Conservation (phyloP, 1,140 invertebrate species). For the Macrobrachium nipponense region DNA sequence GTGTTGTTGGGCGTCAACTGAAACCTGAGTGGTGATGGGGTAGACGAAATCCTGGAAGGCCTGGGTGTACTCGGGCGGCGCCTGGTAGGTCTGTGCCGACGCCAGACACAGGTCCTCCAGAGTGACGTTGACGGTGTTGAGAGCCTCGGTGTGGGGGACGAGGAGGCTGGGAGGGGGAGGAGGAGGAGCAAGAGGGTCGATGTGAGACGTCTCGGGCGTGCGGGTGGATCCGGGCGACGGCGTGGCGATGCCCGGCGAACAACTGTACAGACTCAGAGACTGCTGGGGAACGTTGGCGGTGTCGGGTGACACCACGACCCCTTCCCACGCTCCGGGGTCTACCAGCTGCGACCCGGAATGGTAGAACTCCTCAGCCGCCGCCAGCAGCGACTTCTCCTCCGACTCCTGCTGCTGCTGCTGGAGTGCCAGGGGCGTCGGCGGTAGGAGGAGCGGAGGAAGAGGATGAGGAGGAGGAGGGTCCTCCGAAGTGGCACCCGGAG, state of each 20-base stretch:
- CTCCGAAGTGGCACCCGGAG: neutral
- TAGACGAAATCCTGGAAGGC: neutral
- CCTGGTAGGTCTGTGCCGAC: neutral
- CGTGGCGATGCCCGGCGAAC: constrained; percentile 32
- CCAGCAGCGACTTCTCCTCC: neutral
- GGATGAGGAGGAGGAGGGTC: neutral
- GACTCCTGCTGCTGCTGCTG: no score
- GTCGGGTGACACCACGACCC: constrained; percentile 38
- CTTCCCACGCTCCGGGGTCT: constrained; percentile 38
- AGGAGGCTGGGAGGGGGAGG: neutral
- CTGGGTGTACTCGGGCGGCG: constrained; percentile 26
- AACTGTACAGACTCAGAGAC: constrained; percentile 42
- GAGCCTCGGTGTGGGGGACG: neutral
- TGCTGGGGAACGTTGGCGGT: constrained; percentile 29
- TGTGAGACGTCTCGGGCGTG: constrained; percentile 24
- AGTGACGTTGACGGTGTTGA: constrained; percentile 18
- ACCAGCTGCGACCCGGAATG: no score
- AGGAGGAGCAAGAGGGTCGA: no score
- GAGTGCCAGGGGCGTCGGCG: neutral
- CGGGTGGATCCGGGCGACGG: constrained; percentile 28
- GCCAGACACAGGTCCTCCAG: constrained; percentile 13
- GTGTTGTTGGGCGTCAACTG: neutral
- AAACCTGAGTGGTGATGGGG: neutral
- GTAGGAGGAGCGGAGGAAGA: neutral
- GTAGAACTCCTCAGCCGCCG: neutral